Conservation (phyloP, 2,888 invertebrate species). For the Drosophila ezoana region DNA sequence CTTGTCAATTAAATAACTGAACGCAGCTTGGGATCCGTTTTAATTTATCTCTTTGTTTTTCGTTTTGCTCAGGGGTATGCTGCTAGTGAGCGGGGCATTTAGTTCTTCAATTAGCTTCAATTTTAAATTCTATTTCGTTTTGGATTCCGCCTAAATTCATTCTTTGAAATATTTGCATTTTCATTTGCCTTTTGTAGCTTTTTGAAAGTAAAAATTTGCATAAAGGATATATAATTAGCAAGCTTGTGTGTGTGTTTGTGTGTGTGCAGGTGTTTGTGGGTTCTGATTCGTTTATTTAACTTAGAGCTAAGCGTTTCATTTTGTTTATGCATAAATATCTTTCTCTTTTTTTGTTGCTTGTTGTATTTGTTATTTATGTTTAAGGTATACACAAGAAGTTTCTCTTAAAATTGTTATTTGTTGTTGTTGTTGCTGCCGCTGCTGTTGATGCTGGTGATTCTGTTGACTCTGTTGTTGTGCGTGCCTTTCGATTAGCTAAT, state of each 20-base stretch:
- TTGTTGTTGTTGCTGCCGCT: conserved; percentile 42
- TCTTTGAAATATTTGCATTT: conserved; percentile 48
- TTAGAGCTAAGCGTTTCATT: conserved; percentile 77
- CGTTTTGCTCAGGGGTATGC: conserved; percentile 5
- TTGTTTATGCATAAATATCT: conserved; percentile 80
- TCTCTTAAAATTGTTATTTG: conserved; percentile 49
- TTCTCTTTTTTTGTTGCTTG: conserved; percentile 49
- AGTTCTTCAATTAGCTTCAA: conserved; percentile 54
- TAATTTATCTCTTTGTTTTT: conserved; percentile 23
- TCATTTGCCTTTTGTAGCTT: conserved; percentile 58
- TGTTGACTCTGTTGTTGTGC: conserved; percentile 45
- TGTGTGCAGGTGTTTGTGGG: conserved; percentile 36
- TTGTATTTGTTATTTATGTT: conserved; percentile 54
- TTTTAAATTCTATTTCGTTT: conserved; percentile 36
- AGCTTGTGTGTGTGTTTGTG: conserved; percentile 20
- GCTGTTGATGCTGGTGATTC: conserved; percentile 35
- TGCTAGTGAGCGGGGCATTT: conserved; percentile 48
- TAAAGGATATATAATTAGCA: conserved; percentile 37
- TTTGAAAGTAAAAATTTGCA: conserved; percentile 58
- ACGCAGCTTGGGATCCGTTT: conserved; percentile 32
- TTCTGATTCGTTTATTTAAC: conserved; percentile 71
- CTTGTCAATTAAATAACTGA: conserved; percentile 19
- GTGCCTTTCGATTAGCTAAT: conserved; percentile 65
- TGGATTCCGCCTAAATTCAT: conserved; percentile 75
- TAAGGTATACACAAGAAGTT: conserved; percentile 79